These are phyloP conservation scores for Erinaceus europaeus DNA, from an alignment of 2,113 vertebrate species.

Conservation along the genomic window DNA sequence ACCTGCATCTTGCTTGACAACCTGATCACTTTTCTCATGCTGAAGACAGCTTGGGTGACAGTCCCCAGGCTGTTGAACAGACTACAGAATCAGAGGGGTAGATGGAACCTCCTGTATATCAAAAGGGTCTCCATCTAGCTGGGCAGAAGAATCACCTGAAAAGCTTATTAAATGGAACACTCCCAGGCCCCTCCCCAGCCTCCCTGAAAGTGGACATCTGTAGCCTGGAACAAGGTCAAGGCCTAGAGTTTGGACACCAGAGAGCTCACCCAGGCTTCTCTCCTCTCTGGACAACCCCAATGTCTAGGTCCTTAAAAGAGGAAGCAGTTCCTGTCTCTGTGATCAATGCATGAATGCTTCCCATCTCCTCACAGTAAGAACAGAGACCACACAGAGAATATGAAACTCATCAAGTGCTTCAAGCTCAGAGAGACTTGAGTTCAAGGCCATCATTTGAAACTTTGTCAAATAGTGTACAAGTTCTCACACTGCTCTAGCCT, in stretches of 20 bases:
- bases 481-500: background rate
- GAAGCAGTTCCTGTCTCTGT: too few relatives aligned
- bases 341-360: fast-evolving
- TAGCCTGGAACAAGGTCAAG: background rate
- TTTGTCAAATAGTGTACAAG: fast-evolving
- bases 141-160: background rate
- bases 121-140: background rate
- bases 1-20: background rate
- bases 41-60: background rate
- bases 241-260: background rate
- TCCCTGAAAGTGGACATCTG: fast-evolving
- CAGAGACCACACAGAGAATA: background rate
- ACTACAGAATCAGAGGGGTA: background rate
- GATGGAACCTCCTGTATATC: background rate
- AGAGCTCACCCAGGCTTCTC: background rate
- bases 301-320: background rate
- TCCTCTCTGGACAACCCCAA: background rate
- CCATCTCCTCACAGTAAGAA: background rate
- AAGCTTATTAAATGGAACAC: background rate
- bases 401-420: fast-evolving
- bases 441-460: background rate
- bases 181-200: background rate
- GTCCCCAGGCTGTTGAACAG: background rate
- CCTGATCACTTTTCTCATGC: background rate
- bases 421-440: too few relatives aligned